Evolutionary conservation across 35 echinoderm and acorn worm species (phyloP).

Genomic region (Eucidaris tribuloides): DNA sequence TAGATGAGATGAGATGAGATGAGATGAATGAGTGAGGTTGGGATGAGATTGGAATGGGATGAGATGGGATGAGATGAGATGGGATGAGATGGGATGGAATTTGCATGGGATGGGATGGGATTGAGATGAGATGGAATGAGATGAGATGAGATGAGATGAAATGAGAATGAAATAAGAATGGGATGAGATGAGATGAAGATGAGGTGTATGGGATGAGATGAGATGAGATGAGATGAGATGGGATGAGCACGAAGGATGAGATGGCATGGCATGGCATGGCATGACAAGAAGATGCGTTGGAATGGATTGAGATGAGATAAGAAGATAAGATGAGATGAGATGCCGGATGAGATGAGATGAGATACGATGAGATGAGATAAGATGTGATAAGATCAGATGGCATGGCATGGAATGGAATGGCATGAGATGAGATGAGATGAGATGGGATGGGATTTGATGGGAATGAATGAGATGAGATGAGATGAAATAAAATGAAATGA

Average conservation of each 20-base stretch:
- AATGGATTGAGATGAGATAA: too few species aligned
- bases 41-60: background rate
- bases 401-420: too few species aligned
- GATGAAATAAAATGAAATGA: too few species aligned
- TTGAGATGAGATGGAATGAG: background rate
- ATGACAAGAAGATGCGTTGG: too few species aligned
- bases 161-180: background rate
- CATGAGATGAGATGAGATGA: background rate
- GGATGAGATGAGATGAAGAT: background rate
- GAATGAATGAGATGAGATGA: background rate
- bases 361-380: too few species aligned
- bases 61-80: background rate
- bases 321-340: too few species aligned
- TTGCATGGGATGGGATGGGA: too few species aligned
- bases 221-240: background rate
- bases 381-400: background rate
- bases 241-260: background rate
- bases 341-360: too few species aligned
- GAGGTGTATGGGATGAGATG: background rate
- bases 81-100: background rate
- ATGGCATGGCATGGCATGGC: too few species aligned
- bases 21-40: background rate
- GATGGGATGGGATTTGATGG: background rate
- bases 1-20: too few species aligned
- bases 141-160: background rate